A percentile compares a stretch with the other conserved stretches of the same genome.
Conservation (phyloP, 37 sponge, comb jelly and placozoan genomes). For the Amphimedon queenslandica region DNA sequence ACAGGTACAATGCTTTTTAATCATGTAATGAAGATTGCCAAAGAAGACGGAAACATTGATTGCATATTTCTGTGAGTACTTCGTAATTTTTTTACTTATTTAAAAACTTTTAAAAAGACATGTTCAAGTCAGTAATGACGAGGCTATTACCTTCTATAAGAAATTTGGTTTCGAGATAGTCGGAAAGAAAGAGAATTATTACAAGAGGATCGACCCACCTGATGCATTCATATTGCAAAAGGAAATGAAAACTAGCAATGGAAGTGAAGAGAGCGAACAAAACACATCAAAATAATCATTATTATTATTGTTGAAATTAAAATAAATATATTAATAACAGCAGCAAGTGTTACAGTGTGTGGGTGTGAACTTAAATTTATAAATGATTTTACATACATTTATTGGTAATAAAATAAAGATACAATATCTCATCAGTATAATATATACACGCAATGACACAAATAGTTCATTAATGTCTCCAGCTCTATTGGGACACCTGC, state of each 20-base stretch:
- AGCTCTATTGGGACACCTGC: no score
- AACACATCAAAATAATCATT: background rate
- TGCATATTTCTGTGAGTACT: conserved; percentile 76
- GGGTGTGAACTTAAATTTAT: no score
- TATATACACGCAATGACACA: no score
- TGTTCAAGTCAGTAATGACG: conserved; percentile 89
- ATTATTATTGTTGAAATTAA: no score
- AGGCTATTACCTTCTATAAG: conserved; percentile 92
- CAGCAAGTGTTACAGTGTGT: no score
- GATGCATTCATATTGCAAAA: conserved; percentile 89
- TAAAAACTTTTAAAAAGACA: no score
- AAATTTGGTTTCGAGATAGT: conserved; percentile 86
- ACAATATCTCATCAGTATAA: no score
- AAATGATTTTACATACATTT: no score
- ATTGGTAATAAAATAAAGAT: no score
- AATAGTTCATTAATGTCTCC: no score
- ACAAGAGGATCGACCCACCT: conserved; percentile 95
- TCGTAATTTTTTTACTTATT: no score
- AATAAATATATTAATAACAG: no score
- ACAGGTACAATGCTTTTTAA: conserved; percentile 69
- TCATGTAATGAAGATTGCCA: conserved; percentile 70
- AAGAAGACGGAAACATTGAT: conserved; percentile 64
- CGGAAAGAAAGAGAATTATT: conserved; percentile 86
- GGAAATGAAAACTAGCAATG: conserved; percentile 24
- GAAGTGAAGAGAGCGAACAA: background rate